A percentile compares a stretch with the other conserved stretches of the same genome.
Evolutionary conservation across 2,888 invertebrate genomes (phyloP).

Genomic region (Lumbricus terrestris): DNA sequence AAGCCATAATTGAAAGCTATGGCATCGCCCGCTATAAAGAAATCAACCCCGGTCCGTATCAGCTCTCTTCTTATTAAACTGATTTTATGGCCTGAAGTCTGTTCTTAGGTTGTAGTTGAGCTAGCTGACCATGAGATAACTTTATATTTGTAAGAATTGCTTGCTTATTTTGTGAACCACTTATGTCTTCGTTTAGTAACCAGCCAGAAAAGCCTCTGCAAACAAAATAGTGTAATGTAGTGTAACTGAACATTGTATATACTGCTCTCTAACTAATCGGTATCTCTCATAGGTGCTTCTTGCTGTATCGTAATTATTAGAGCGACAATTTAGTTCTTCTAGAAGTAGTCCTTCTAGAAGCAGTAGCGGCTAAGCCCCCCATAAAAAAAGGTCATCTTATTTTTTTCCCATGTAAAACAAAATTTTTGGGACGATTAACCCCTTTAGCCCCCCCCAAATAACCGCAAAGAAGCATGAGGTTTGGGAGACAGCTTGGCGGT

Average conservation of each 20-base stretch:
- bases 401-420: too few species aligned
- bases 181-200: not conserved
- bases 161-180: not conserved
- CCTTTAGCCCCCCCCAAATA: too few species aligned
- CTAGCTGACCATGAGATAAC: not conserved
- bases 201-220: not conserved
- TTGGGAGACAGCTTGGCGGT: too few species aligned
- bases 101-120: not conserved
- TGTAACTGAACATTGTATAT: not conserved
- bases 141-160: not conserved
- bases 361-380: too few species aligned
- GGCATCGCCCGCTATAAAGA: conserved; percentile 93
- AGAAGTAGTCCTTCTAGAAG: too few species aligned
- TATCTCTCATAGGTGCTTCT: not conserved
- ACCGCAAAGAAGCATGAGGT: too few species aligned
- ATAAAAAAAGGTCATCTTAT: too few species aligned
- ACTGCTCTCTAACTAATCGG: not conserved
- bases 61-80: not conserved
- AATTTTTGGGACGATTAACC: too few species aligned
- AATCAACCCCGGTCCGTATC: conserved; percentile 84
- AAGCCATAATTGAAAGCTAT: conserved; percentile 90
- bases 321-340: not conserved
- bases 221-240: not conserved
- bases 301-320: not conserved
- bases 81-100: not conserved